A percentile compares a stretch with the other conserved stretches of the same genome.
Evolutionary conservation across 2,888 invertebrate species (phyloP).

Genomic region (Netelia fuscicornis): DNA sequence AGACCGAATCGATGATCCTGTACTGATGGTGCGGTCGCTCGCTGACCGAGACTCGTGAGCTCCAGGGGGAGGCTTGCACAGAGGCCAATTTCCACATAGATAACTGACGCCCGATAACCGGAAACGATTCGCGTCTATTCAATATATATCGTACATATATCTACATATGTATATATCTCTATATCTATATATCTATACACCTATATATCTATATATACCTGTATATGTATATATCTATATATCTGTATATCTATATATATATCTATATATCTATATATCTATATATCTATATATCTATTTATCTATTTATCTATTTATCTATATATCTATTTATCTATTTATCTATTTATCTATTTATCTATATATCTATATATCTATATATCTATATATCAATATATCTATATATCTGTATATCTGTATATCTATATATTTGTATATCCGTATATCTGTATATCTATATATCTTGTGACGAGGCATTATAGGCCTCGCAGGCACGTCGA

Average conservation of each 20-base stretch:
- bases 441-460: too few species aligned
- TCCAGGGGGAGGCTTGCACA: constrained; percentile 1
- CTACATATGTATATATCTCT: constrained; percentile 1
- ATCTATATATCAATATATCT: neutral
- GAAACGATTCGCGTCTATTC: constrained; percentile 54
- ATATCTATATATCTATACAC: neutral
- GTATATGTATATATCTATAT: too few species aligned
- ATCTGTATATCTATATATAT: too few species aligned
- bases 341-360: neutral
- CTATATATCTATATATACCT: too few species aligned
- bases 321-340: neutral
- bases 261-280: constrained; percentile 34
- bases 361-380: constrained; percentile 19
- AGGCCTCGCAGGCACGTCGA: too few species aligned
- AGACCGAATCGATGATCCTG: constrained; percentile 2
- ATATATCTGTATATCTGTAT: neutral
- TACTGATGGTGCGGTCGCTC: constrained; percentile 1
- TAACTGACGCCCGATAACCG: constrained; percentile 61
- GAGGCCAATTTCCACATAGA: constrained; percentile 58
- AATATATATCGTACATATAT: constrained; percentile 46
- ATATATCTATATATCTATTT: neutral
- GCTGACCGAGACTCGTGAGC: constrained; percentile 3
- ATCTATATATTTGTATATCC: too few species aligned
- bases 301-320: neutral
- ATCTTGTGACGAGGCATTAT: too few species aligned